These are phyloP conservation scores for Vulpes ferrilata DNA, from an alignment of 2,113 vertebrate genomes.

Conservation along the genomic window DNA sequence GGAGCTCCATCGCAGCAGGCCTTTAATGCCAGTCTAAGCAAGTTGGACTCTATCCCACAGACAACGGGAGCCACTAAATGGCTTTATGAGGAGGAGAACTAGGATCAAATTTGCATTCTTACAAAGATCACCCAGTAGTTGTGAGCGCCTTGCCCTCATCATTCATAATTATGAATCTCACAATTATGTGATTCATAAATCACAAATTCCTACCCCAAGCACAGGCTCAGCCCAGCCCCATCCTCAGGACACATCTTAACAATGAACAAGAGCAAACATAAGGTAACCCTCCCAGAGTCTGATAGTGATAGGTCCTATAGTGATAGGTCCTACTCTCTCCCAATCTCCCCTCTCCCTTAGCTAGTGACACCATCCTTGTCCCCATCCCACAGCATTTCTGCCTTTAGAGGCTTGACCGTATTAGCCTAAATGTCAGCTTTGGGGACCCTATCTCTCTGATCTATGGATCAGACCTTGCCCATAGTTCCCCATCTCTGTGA, in stretches of 20 bases:
- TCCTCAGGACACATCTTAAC: neutral
- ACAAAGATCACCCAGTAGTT: neutral
- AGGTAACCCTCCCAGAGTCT: neutral
- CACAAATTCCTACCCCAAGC: neutral
- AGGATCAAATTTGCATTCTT: neutral
- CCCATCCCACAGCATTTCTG: neutral
- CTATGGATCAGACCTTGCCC: no score
- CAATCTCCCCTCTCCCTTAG: neutral
- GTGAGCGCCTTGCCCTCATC: neutral
- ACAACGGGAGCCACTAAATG: neutral
- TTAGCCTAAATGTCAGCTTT: neutral
- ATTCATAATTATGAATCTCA: neutral
- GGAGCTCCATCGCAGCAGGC: neutral
- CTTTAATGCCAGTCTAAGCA: neutral
- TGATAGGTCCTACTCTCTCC: neutral
- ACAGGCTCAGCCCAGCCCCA: neutral
- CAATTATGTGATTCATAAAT: no score
- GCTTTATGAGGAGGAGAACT: neutral
- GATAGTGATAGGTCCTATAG: no score
- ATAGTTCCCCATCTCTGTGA: accelerated
- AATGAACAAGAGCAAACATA: no score
- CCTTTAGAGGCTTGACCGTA: no score
- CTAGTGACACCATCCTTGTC: accelerated
- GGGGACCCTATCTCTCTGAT: neutral
- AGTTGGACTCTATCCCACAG: neutral